Percentiles rank a stretch among this genome's conserved stretches.
Evolutionary conservation across 2,113 vertebrate genomes (phyloP).

Genomic region (Strix aluco): DNA sequence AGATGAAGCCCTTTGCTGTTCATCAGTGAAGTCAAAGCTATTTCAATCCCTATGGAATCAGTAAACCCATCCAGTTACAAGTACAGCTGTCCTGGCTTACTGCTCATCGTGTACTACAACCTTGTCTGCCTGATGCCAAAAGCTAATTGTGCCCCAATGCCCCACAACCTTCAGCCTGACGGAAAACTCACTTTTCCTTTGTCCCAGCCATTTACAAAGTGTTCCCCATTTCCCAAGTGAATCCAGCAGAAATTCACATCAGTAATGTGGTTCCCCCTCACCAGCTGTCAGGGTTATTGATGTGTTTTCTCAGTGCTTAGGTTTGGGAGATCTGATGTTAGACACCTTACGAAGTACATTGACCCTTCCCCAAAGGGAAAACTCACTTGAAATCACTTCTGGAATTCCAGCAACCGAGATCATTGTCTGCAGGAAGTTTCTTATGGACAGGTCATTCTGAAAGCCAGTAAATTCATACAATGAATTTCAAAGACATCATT

Average conservation of each 20-base stretch:
- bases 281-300: background rate
- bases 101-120: background rate
- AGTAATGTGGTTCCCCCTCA: fast-evolving
- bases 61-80: background rate
- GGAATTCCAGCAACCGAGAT: constrained; percentile 76
- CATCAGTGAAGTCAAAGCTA: constrained; percentile 75
- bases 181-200: background rate
- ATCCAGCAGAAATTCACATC: background rate
- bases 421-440: constrained; percentile 70
- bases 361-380: background rate
- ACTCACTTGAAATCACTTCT: constrained; percentile 81
- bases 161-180: fast-evolving
- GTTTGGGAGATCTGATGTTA: background rate
- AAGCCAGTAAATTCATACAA: background rate
- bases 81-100: background rate
- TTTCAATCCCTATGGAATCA: constrained; percentile 72
- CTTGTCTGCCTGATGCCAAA: background rate
- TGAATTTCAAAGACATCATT: background rate
- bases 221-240: background rate
- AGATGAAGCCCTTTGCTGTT: constrained; percentile 79
- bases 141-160: background rate
- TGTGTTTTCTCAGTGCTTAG: background rate
- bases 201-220: background rate
- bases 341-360: fast-evolving
- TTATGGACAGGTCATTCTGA: constrained; percentile 37